A percentile compares a stretch with the other conserved stretches of the same genome.
Conservation (phyloP, 2,113 vertebrate genomes). For the Calcarius ornatus region DNA sequence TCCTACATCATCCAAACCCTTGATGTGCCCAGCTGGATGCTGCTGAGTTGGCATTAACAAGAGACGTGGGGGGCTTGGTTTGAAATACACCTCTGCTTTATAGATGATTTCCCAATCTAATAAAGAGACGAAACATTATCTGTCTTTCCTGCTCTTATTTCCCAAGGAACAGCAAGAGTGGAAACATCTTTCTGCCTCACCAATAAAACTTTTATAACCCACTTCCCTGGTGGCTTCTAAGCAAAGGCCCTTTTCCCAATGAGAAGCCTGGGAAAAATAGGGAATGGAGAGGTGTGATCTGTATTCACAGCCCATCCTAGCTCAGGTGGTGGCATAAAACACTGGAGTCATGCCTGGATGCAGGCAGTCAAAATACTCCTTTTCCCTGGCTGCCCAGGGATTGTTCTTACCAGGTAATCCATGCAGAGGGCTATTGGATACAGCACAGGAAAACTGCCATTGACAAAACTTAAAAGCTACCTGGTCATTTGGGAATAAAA, state of each 20-base stretch:
- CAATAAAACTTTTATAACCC: conserved; percentile 36
- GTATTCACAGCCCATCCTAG: not conserved
- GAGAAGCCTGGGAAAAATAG: not conserved
- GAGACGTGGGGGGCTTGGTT: not conserved
- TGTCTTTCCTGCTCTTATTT: conserved; percentile 28
- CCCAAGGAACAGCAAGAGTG: conserved; percentile 20
- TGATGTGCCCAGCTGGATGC: not conserved
- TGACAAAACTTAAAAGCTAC: not conserved
- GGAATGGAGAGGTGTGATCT: not conserved
- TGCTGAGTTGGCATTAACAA: not conserved
- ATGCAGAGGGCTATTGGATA: not conserved
- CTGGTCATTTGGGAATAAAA: not conserved
- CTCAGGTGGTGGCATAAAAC: not conserved
- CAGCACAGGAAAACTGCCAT: not conserved
- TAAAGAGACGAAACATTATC: conserved; percentile 4
- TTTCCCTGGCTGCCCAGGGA: not conserved
- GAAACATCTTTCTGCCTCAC: conserved; percentile 17
- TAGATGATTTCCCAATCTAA: conserved; percentile 13
- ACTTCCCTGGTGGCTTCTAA: not conserved
- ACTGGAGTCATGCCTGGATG: not conserved
- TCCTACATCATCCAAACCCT: not conserved
- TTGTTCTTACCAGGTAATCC: not conserved
- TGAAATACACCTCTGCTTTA: conserved; percentile 11
- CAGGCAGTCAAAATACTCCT: not conserved
- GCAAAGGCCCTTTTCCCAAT: not conserved